Percentiles rank a stretch among this genome's conserved stretches.
These are phyloP conservation scores for Sapajus apella DNA, from an alignment of 2,113 vertebrate species.

Conservation along the genomic window DNA sequence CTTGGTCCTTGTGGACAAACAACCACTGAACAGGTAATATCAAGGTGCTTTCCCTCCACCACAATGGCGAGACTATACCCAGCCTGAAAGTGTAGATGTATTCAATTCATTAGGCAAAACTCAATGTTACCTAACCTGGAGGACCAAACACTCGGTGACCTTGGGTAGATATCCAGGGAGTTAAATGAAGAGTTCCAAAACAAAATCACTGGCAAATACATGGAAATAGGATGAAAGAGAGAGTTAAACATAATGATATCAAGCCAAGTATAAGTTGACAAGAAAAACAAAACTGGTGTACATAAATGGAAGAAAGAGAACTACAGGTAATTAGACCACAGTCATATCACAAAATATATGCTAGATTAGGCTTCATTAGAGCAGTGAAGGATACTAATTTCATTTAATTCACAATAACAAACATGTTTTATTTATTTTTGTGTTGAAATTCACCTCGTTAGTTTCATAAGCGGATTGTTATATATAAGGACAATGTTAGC, in stretches of 20 bases:
- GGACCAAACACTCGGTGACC: not conserved
- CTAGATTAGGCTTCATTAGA: not conserved
- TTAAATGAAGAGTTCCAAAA: not conserved
- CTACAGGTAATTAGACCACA: too few species aligned
- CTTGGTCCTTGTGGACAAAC: not conserved
- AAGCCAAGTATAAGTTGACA: not conserved
- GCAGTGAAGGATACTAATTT: not conserved
- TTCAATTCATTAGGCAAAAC: not conserved
- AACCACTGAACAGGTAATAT: not conserved
- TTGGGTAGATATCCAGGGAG: rapidly evolving
- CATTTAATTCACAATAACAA: not conserved
- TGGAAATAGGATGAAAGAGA: not conserved
- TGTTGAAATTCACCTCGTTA: not conserved
- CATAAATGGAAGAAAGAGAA: not conserved
- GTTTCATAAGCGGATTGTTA: not conserved
- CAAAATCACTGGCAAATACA: not conserved
- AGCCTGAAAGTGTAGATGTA: not conserved
- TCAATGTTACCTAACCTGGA: not conserved
- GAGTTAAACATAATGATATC: not conserved
- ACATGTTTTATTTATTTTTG: not conserved
- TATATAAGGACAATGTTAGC: not conserved
- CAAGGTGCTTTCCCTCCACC: rapidly evolving
- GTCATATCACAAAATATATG: not conserved
- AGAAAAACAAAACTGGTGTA: not conserved
- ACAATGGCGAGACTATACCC: too few species aligned